Base-by-base conservation (phyloP, 2,797 vertebrate species). In the Scolopax bukidnonensis region DNA sequence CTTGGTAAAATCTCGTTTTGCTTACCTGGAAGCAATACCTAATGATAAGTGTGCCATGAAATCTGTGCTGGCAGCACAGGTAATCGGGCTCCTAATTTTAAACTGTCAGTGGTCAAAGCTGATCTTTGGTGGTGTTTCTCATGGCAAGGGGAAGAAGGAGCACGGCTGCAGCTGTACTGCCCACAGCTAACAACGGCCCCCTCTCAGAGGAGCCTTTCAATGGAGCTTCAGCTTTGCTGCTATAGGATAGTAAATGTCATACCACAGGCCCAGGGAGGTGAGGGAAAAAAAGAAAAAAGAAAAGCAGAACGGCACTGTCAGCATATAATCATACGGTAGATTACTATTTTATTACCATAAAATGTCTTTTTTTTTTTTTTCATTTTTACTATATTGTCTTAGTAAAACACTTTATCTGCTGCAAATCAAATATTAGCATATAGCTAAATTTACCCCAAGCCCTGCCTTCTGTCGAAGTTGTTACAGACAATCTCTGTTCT, bases 121-220 rank as follows among this genome's bases (percentile, higher is more conserved):
- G 33, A 11, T 75, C 65, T 95, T 78, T 96, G 89, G 87, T 90
- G 61, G 48, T 93, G 75, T 95, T 56, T 84, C 61, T 89, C 27
- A 15, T 41, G 59, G 19, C 81, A 64, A 90, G 79, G 68, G 69
- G 92, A 45, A 91, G 68, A 63, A 63, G 33, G 33, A 65, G 91
- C 86, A 32, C 48, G 36, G 36, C 43, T 67, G 73, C 71, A 75
- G 65, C 59, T 51, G 75, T 16, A 9, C 70, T 64, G 64, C 91
- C 71, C 65, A n/a, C 16, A 48, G 64, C 59, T 80, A 28, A 87
- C 88, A 86, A 65, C 38, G 4, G 48, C 47, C 23, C 3, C 4
- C 7, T 15, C 47, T 50, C 64, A 9, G 48, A 54, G 83, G 73
- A 64, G 48, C 80, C 67, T 74, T 80, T 83, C 43, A 64, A 21